These are phyloP conservation scores for Dryocosmus kuriphilus DNA, from an alignment of 2,888 invertebrate genomes.

Conservation along the genomic window DNA sequence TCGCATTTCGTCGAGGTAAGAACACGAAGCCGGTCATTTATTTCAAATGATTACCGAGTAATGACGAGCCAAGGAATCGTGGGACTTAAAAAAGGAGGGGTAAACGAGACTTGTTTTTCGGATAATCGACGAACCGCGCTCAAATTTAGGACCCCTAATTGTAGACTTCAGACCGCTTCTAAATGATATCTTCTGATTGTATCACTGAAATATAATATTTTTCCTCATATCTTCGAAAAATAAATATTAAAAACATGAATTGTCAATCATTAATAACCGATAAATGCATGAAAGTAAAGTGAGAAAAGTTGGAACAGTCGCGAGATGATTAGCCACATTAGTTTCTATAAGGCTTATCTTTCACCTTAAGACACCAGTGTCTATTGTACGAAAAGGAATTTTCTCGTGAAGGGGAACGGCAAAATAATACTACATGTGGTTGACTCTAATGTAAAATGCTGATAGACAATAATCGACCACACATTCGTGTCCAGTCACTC, in stretches of 20 bases:
- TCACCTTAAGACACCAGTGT: constrained; percentile 6
- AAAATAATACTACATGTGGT: constrained; percentile 1
- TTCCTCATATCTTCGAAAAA: not conserved
- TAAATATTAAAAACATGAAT: not conserved
- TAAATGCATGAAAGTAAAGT: not conserved
- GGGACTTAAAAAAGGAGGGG: not conserved
- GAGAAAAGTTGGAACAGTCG: not conserved
- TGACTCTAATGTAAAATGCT: not conserved
- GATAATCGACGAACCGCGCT: not conserved
- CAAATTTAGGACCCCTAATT: constrained; percentile 1
- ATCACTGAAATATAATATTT: not conserved
- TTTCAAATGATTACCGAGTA: constrained; percentile 8
- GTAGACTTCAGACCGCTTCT: not conserved
- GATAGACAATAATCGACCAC: constrained; percentile 9
- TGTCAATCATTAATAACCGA: not conserved
- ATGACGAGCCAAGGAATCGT: not conserved
- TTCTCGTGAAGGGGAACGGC: constrained; percentile 12
- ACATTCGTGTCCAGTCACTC: not conserved
- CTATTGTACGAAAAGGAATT: not conserved
- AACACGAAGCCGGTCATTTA: constrained; percentile 2
- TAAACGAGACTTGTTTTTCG: not conserved
- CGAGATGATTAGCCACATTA: not conserved
- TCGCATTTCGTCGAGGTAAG: not conserved
- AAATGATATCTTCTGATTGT: not conserved
- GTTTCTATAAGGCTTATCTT: not conserved